phyloP scores from a whole-genome alignment of 1,140 invertebrate genomes.

The Drosophila baimaii region DNA sequence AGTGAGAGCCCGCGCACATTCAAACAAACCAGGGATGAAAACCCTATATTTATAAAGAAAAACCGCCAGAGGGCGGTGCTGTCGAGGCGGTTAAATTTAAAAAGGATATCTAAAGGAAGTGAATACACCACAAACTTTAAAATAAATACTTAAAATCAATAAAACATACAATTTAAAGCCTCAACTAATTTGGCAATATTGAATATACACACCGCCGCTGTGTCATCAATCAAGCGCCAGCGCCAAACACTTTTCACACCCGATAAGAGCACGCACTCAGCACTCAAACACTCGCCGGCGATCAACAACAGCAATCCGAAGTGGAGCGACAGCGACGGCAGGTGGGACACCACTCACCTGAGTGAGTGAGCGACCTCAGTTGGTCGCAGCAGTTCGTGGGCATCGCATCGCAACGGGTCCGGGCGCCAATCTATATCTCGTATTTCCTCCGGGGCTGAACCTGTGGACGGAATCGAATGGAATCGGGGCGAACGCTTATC shows the following conservation, averaged over 20 bases:
- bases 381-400: conserved; percentile 57
- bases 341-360: conserved; percentile 24
- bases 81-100: not conserved
- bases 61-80: not conserved
- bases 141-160: not conserved
- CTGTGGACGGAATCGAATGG: conserved; percentile 20
- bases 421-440: not conserved
- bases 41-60: not conserved
- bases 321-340: conserved; percentile 30
- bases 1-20: too few species aligned
- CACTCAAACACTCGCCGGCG: conserved; percentile 27
- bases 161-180: too few species aligned
- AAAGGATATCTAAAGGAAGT: not conserved
- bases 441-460: conserved; percentile 1
- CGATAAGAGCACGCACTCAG: conserved; percentile 33
- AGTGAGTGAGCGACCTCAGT: conserved; percentile 46
- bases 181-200: too few species aligned
- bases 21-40: not conserved
- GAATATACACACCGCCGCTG: not conserved
- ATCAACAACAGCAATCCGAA: conserved; percentile 39
- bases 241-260: conserved; percentile 35
- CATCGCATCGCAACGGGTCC: conserved; percentile 15
- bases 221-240: conserved; percentile 31
- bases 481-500: conserved; percentile 67
- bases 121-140: not conserved